A percentile compares a stretch with the other conserved stretches of the same genome.
Conservation (phyloP, 2,113 vertebrate genomes). For the Columbina picui region DNA sequence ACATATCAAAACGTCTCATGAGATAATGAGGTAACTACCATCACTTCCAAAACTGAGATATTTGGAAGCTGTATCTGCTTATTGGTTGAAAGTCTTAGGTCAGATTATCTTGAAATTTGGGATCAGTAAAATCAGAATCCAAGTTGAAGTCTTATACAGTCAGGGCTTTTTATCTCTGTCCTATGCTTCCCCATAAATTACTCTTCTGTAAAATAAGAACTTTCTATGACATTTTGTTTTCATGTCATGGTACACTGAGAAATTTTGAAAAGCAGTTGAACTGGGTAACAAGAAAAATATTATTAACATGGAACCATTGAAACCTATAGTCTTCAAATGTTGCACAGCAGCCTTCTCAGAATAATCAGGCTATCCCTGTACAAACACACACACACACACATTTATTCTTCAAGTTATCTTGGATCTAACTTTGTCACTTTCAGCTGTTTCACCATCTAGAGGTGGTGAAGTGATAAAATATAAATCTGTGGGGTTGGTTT, state of each 20-base stretch:
- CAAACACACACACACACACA: too few relatives aligned
- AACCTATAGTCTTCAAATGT: background rate
- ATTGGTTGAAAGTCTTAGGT: background rate
- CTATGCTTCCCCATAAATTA: background rate
- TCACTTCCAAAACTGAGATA: background rate
- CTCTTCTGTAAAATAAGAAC: background rate
- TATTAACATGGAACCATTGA: background rate
- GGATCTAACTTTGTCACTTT: background rate
- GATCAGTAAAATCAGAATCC: background rate
- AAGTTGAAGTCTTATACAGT: background rate
- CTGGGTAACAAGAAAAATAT: background rate
- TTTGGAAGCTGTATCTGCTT: background rate
- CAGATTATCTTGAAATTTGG: background rate
- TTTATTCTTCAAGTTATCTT: background rate
- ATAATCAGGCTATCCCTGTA: background rate
- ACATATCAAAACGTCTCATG: background rate
- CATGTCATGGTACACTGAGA: background rate
- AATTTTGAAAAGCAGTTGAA: background rate
- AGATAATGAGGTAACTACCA: background rate
- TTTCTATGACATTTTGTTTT: background rate
- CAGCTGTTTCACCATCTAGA: background rate
- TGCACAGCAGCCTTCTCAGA: background rate
- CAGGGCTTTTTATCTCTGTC: background rate
- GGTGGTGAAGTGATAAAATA: background rate
- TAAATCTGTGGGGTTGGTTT: background rate